Evolutionary conservation across 1,140 invertebrate genomes (phyloP).

Genomic region (Musca domestica): DNA sequence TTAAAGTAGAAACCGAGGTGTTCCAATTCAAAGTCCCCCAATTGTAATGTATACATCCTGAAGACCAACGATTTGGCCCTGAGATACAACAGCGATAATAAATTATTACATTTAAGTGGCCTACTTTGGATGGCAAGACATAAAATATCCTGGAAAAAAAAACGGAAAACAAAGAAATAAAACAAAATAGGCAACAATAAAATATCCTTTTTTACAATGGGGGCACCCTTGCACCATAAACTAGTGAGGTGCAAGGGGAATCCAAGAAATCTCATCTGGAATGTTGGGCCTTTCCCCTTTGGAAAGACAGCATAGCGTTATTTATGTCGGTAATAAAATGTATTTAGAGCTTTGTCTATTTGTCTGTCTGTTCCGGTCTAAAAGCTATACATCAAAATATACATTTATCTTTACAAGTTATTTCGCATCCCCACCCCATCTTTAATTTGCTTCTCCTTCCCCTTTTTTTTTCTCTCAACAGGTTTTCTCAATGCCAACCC

Average conservation of each 20-base stretch:
- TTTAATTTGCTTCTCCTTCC: not conserved
- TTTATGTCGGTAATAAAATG: constrained; percentile 6
- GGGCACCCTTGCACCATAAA: too few relatives aligned
- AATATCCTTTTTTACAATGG: too few relatives aligned
- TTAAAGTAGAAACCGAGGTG: too few relatives aligned
- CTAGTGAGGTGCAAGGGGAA: too few relatives aligned
- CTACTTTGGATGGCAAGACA: not conserved
- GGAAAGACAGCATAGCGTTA: not conserved
- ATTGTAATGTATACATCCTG: too few relatives aligned
- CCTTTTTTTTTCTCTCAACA: constrained; percentile 44
- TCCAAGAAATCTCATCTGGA: too few relatives aligned
- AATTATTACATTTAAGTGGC: constrained; percentile 18
- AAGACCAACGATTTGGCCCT: too few relatives aligned
- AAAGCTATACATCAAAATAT: not conserved
- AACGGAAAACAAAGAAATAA: not conserved
- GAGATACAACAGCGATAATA: not conserved
- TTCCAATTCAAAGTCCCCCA: too few relatives aligned
- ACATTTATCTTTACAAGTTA: not conserved
- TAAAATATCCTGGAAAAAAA: not conserved
- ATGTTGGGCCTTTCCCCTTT: too few relatives aligned
- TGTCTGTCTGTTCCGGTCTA: too few relatives aligned
- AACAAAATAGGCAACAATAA: not conserved
- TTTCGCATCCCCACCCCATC: not conserved
- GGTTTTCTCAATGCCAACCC: constrained; percentile 85
- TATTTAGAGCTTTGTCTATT: too few relatives aligned